A percentile compares a stretch with the other conserved stretches of the same genome.
phyloP scores from a whole-genome alignment of 2,888 invertebrate species.

The Harpalus rufipes region DNA sequence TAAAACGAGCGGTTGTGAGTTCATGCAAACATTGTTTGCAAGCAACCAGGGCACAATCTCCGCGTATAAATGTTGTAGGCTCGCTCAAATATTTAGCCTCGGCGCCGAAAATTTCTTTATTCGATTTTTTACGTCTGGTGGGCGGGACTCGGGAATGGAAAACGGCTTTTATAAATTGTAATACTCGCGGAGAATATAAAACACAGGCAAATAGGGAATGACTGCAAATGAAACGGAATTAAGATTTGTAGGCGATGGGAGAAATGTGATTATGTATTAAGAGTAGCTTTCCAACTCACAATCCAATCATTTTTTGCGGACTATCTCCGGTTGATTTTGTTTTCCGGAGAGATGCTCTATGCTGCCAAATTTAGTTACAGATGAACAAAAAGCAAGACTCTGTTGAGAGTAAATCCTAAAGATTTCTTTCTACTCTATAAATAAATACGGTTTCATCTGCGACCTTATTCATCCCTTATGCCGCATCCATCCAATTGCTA shows the following conservation, averaged over 20 bases:
- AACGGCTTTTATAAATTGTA: constrained; percentile 58
- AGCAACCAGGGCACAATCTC: constrained; percentile 25
- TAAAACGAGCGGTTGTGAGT: constrained; percentile 37
- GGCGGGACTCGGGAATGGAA: constrained; percentile 21
- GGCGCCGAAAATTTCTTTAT: constrained; percentile 61
- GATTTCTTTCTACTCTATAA: neutral
- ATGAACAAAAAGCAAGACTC: neutral
- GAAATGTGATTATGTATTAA: constrained; percentile 35
- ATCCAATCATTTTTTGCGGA: constrained; percentile 46
- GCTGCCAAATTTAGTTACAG: constrained; percentile 14
- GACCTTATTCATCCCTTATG: neutral
- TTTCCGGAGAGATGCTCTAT: constrained; percentile 22
- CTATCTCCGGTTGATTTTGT: constrained; percentile 18
- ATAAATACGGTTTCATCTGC: neutral
- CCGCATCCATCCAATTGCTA: neutral
- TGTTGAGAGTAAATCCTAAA: neutral
- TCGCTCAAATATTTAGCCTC: constrained; percentile 50
- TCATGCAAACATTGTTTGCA: constrained; percentile 40
- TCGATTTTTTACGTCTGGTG: constrained; percentile 60
- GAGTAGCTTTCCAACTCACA: constrained; percentile 25
- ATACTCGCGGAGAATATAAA: constrained; percentile 51
- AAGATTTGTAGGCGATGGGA: constrained; percentile 41
- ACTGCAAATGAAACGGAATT: constrained; percentile 54
- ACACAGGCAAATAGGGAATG: constrained; percentile 53
- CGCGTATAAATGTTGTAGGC: constrained; percentile 45